A percentile compares a stretch with the other conserved stretches of the same genome.
phyloP scores from a whole-genome alignment of 1,140 invertebrate genomes.

The Ridgeia piscesae region DNA sequence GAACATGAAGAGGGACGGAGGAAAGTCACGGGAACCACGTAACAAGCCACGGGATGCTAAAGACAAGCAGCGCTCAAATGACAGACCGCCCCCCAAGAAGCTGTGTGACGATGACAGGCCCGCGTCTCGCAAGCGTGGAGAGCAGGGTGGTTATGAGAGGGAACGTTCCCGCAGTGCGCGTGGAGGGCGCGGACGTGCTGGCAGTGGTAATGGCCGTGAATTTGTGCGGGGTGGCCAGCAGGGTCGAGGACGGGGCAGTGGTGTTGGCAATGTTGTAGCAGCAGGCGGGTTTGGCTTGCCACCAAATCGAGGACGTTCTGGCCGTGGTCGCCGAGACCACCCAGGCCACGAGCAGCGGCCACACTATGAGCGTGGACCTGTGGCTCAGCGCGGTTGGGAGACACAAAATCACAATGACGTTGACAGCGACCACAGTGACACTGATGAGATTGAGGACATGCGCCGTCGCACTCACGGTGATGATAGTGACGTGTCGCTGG shows the following conservation, averaged over 20 bases:
- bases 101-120: slow-evolving; percentile 34
- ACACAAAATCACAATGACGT: slow-evolving; percentile 29
- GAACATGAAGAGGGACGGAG: background rate
- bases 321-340: background rate
- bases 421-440: slow-evolving; percentile 42
- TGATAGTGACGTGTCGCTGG: slow-evolving; percentile 11
- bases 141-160: slow-evolving; percentile 22
- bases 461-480: slow-evolving; percentile 35
- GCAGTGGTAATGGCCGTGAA: slow-evolving; percentile 39
- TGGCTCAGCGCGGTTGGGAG: slow-evolving; percentile 32
- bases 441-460: slow-evolving; percentile 38
- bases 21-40: background rate
- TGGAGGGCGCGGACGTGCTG: slow-evolving; percentile 35
- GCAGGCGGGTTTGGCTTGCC: background rate
- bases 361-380: background rate
- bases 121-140: slow-evolving; percentile 27
- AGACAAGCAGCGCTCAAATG: slow-evolving; percentile 21
- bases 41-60: slow-evolving; percentile 6
- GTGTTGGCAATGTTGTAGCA: slow-evolving; percentile 19
- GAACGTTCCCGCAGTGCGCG: slow-evolving; percentile 37
- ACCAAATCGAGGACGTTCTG: background rate
- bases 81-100: slow-evolving; percentile 37
- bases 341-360: background rate
- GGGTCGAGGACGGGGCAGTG: slow-evolving; percentile 30
- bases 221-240: slow-evolving; percentile 43